A percentile compares a stretch with the other conserved stretches of the same genome.
Evolutionary conservation across 2,113 vertebrate genomes (phyloP).

Genomic region (Pollachius pollachius): DNA sequence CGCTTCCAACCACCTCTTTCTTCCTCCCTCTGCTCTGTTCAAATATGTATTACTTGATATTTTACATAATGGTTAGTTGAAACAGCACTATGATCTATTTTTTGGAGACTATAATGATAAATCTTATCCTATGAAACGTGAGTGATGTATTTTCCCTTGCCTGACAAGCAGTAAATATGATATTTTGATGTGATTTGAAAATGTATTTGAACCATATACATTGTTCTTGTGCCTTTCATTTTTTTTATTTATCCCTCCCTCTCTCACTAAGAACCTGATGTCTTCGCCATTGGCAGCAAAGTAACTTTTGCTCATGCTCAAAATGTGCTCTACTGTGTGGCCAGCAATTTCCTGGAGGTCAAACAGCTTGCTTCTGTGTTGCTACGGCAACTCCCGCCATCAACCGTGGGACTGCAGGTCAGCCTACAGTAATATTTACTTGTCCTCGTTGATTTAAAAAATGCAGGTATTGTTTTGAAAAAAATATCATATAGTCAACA

Average conservation of each 20-base stretch:
- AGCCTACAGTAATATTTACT: background rate
- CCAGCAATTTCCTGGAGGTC: constrained; percentile 93
- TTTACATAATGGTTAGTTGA: too few species aligned
- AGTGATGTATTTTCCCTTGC: too few species aligned
- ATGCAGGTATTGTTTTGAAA: too few species aligned
- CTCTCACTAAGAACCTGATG: constrained; percentile 49
- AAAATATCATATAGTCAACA: too few species aligned
- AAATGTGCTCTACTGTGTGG: constrained; percentile 82
- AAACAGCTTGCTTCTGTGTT: constrained; percentile 84
- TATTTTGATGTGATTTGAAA: too few species aligned
- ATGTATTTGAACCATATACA: too few species aligned
- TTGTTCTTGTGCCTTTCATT: background rate
- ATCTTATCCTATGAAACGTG: too few species aligned
- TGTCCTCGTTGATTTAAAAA: too few species aligned
- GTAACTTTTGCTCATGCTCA: constrained; percentile 75
- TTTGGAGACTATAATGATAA: too few species aligned
- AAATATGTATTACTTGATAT: background rate
- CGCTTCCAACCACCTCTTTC: background rate
- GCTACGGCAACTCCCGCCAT: constrained; percentile 78
- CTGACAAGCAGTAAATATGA: too few species aligned
- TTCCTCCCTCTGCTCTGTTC: background rate
- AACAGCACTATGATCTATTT: too few species aligned
- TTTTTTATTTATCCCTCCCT: background rate
- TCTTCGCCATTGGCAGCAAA: constrained; percentile 78
- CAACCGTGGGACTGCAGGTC: constrained; percentile 81